Percentiles rank a stretch among this genome's conserved stretches.
These are phyloP conservation scores for Falcaria lacertinaria DNA, from an alignment of 2,888 invertebrate genomes.

Conservation along the genomic window DNA sequence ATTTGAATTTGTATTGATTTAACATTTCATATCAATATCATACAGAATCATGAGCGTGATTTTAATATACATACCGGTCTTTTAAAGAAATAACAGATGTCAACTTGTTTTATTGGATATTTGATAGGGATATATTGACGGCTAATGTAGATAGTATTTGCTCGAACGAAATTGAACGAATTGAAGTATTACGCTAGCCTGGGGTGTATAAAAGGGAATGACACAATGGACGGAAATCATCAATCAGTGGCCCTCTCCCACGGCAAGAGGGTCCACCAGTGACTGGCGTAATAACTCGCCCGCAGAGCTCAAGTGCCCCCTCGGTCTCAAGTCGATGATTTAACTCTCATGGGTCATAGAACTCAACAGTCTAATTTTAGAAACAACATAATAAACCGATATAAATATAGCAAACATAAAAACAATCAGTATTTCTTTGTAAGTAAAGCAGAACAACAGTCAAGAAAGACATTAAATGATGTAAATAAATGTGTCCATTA, in stretches of 20 bases:
- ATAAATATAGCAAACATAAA: no score
- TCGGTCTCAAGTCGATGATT: conserved; percentile 5
- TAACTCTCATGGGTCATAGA: not conserved
- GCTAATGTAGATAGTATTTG: conserved; percentile 34
- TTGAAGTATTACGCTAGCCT: conserved; percentile 32
- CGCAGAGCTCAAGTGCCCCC: conserved; percentile 32
- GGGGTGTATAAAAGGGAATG: conserved; percentile 49
- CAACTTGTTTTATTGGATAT: no score
- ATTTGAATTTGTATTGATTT: no score
- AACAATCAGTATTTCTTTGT: no score
- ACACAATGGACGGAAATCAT: conserved; percentile 68
- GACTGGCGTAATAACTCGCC: conserved; percentile 30
- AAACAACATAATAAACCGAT: not conserved
- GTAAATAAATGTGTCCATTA: no score
- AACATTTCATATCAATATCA: no score
- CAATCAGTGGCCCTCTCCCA: conserved; percentile 62
- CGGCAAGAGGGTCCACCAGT: conserved; percentile 44
- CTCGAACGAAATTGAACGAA: conserved; percentile 34
- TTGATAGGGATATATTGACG: conserved; percentile 19
- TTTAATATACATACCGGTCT: no score
- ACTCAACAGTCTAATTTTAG: not conserved
- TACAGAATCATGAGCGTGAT: no score
- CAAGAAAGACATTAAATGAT: no score
- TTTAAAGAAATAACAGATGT: no score
- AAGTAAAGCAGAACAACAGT: no score